Evolutionary conservation across 2,797 vertebrate genomes (phyloP), one percentile per base, ranked within the genome.

Genomic region (Mastacembelus armatus): DNA sequence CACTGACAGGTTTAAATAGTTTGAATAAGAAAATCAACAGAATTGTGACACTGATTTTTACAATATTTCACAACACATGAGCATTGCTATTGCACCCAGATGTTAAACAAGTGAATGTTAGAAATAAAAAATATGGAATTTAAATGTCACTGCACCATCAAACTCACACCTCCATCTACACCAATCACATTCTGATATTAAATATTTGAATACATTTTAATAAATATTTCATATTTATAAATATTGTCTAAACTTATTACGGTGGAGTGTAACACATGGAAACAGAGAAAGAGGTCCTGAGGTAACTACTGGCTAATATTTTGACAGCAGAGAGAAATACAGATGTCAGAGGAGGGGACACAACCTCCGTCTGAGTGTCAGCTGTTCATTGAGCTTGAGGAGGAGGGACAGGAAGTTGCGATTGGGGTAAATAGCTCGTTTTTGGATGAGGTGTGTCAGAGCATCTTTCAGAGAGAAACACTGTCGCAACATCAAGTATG

Each of bases 401-500:
- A 96, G 92, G 30, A 92, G 89, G 0, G 83, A 87, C 60, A 95
- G 86, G 81, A 96, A 96, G 61, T 94, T 93, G 67, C 87, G 76
- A 85, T 96, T 96, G 3, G 95, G 95, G 63, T 92, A 95, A 72
- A 96, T 86, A 39, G 93, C 89, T 68, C 95, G 88, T 66, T 86
- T 92, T 71, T 95, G 85, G 68, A 93, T 85, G 48, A 98, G 87
- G 0, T 80, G 90, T 57, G 90, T 90, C 74, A 98, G 90, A 5
- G 96, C 96, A 60, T 95, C 92, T 33, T 70, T 81, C 47, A 98
- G 80, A 8, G 94, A 74, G 12, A 97, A 89, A 64, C 71, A 93
- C 62, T 96, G 94, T 49, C 81, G 90, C 68, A 96, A 78, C 96
- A 99, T 99, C 74, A 99, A 91, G 83, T 97, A 99, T 0, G 94